A percentile compares a stretch with the other conserved stretches of the same genome.
These are phyloP conservation scores for Malurus alboscapulatus DNA, from an alignment of 2,113 vertebrate species.

Conservation along the genomic window DNA sequence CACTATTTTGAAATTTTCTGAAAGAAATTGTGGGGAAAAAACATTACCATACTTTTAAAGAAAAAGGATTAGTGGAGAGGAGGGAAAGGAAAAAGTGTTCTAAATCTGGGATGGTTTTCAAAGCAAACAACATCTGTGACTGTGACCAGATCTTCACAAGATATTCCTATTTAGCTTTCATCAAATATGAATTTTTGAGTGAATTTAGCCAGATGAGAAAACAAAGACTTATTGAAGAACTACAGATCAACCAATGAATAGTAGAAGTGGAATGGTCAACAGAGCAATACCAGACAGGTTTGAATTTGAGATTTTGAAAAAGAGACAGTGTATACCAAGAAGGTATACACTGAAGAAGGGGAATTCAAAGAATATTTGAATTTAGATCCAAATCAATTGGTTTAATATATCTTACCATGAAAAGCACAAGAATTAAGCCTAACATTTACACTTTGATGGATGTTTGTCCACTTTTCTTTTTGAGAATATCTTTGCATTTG, in stretches of 20 bases:
- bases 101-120: background rate
- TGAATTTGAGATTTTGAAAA: background rate
- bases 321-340: background rate
- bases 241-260: background rate
- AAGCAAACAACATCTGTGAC: background rate
- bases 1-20: background rate
- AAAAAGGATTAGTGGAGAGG: background rate
- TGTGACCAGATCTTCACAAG: background rate
- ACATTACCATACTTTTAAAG: background rate
- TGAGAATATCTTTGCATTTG: background rate
- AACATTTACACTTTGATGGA: background rate
- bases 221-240: background rate
- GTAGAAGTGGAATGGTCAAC: background rate
- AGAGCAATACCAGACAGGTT: background rate
- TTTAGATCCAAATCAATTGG: background rate
- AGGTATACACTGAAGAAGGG: accelerated
- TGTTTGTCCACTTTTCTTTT: background rate
- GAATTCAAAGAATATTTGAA: background rate
- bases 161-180: background rate
- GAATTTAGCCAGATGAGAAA: background rate
- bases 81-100: background rate
- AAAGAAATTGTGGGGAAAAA: background rate
- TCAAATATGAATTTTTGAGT: background rate
- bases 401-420: background rate
- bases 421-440: background rate